Evolutionary conservation across 1,140 invertebrate species (phyloP).

Genomic region (Ceratina calcarata): DNA sequence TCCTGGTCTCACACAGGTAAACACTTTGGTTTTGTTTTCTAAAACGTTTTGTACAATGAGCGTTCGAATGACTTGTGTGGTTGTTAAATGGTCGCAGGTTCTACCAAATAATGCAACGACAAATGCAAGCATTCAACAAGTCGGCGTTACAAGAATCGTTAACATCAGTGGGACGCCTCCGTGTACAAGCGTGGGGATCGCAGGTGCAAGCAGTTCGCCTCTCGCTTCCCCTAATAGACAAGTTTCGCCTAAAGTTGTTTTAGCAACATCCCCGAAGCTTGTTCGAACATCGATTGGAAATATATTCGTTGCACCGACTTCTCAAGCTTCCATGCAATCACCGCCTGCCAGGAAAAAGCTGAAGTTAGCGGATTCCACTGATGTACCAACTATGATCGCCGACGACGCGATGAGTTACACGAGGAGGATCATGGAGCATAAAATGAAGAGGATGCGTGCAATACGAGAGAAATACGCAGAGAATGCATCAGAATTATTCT

Average conservation of each 20-base stretch:
- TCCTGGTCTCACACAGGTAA: constrained; percentile 78
- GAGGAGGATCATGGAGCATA: constrained; percentile 78
- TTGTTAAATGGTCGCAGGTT: constrained; percentile 67
- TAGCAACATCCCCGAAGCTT: constrained; percentile 76
- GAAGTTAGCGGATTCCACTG: constrained; percentile 71
- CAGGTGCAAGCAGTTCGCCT: constrained; percentile 68
- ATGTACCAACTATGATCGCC: constrained; percentile 61
- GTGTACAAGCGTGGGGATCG: constrained; percentile 71
- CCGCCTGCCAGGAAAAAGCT: constrained; percentile 74
- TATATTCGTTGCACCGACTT: constrained; percentile 73
- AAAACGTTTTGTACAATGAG: not conserved
- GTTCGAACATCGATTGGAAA: constrained; percentile 73
- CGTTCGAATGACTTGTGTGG: not conserved
- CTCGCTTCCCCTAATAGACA: constrained; percentile 71
- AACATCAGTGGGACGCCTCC: constrained; percentile 73
- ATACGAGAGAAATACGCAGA: constrained; percentile 86
- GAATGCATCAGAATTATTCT: constrained; percentile 91
- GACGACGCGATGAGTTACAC: constrained; percentile 73
- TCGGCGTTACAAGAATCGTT: constrained; percentile 78
- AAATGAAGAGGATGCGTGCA: constrained; percentile 74
- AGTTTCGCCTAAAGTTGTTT: constrained; percentile 74
- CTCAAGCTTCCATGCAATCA: constrained; percentile 62
- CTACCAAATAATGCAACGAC: constrained; percentile 73
- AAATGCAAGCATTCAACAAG: constrained; percentile 72
- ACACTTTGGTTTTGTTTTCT: not conserved